Base-by-base conservation (phyloP, 2,888 invertebrate genomes). In the Drosophila borborema region DNA sequence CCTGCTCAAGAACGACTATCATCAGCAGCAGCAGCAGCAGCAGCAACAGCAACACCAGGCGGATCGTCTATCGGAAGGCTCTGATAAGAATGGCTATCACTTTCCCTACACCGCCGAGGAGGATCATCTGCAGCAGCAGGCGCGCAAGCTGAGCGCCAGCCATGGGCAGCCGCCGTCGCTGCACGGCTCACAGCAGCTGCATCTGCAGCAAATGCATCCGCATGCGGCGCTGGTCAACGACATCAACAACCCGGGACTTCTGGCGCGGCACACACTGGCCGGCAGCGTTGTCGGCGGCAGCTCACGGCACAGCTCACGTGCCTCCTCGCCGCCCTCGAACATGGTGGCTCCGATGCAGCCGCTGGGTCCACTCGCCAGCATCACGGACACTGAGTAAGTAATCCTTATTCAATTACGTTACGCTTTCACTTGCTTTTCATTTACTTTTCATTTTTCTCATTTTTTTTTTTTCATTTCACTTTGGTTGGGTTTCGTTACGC, bases 101-200 rank as follows among this genome's bases (percentile, higher is more conserved):
- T 97, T 97, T 87, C 97, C 97, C 0, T 97, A 97, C 90, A 97
- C 97, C 81, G 96, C 96, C 77, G 96, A 96, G 93, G 96, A 96
- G 93, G 96, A 96, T 92, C 96, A 96, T 92, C 92, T 95, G 73
- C 93, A 93, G 81, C 72, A 87, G 81, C 72, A 90, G 58, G 85
- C 89, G 5, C 90, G 92, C 7, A 92, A 92, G 40, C 74, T 91
- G 51, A 91, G 90, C 67, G 64, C 64, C 16, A 58, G 76, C 31
- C 89, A 86, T 38, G 80, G 76, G 20, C 91, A 84, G 58, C 76
- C 87, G 8, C 78, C 88, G 0, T 82, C 89, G 38, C 64, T 91
- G 34, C 90, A 89, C 38, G 82, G 90, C 23, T 91, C 91, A 0
- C 91, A 91, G 63, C 89, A 89, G 62, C 64, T 86, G 48, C 78